Conservation (phyloP, 1,140 invertebrate species). For the Ceratina australensis region DNA sequence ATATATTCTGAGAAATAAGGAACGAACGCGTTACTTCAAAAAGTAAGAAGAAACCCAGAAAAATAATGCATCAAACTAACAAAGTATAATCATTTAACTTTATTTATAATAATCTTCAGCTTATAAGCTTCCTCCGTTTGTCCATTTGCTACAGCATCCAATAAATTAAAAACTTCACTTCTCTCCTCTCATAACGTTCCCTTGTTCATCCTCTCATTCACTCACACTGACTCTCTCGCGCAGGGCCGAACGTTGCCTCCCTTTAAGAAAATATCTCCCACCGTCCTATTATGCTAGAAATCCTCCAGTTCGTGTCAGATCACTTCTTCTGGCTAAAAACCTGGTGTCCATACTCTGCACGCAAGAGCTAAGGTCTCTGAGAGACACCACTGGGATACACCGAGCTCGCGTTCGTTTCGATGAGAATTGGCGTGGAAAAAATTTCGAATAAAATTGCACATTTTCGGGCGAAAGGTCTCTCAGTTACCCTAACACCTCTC, state of each 20-base stretch:
- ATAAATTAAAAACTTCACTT: constrained; percentile 44
- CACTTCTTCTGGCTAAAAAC: too few relatives aligned
- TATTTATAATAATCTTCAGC: constrained; percentile 48
- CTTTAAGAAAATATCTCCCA: constrained; percentile 28
- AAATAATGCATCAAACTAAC: constrained; percentile 44
- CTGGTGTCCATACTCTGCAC: too few relatives aligned
- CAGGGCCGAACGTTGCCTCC: constrained; percentile 34
- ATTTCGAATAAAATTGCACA: too few relatives aligned
- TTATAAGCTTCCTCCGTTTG: constrained; percentile 34
- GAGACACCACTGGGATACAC: too few relatives aligned
- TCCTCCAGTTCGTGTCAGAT: too few relatives aligned
- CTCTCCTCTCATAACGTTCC: background rate
- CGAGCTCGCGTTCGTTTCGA: too few relatives aligned
- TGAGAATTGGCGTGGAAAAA: too few relatives aligned
- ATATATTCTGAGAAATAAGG: background rate
- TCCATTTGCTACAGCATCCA: constrained; percentile 30
- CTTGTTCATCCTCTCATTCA: background rate
- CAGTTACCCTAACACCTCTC: too few relatives aligned
- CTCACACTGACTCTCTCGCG: background rate
- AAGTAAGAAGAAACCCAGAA: constrained; percentile 9
- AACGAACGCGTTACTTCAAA: background rate
- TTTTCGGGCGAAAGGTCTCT: too few relatives aligned
- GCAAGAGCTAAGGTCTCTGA: too few relatives aligned
- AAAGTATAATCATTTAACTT: constrained; percentile 52
- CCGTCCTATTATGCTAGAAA: background rate